A percentile compares a stretch with the other conserved stretches of the same genome.
phyloP scores from a whole-genome alignment of 2,113 vertebrate genomes.

The Toxotes chatareus region DNA sequence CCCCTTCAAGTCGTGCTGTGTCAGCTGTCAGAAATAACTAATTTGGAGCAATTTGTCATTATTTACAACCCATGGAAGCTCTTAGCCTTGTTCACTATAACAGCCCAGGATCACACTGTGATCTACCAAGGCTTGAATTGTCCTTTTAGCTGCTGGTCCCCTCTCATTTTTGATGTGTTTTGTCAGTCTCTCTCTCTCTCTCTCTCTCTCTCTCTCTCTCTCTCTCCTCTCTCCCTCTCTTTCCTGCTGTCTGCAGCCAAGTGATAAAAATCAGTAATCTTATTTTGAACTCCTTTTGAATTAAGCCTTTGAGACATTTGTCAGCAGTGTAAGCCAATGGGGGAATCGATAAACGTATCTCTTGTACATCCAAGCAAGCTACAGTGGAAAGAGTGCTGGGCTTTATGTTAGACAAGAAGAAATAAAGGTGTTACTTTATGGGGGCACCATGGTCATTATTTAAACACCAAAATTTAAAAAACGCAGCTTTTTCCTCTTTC shows the following conservation, averaged over 20 bases:
- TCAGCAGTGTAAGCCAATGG: constrained; percentile 80
- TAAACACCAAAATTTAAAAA: constrained; percentile 1
- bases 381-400: constrained; percentile 44
- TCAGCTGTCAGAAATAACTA: constrained; percentile 74
- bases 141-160: constrained; percentile 57
- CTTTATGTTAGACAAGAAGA: constrained; percentile 49
- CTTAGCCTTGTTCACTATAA: constrained; percentile 39
- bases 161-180: constrained; percentile 65
- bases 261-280: constrained; percentile 86
- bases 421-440: constrained; percentile 40
- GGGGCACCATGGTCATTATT: constrained; percentile 1
- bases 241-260: constrained; percentile 64
- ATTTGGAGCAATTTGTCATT: constrained; percentile 76
- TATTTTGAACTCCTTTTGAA: constrained; percentile 83
- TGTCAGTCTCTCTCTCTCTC: constrained; percentile 44
- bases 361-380: constrained; percentile 73
- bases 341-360: constrained; percentile 78
- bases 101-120: constrained; percentile 48
- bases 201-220: constrained; percentile 28
- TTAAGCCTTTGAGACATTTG: constrained; percentile 84
- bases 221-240: constrained; percentile 24
- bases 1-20: constrained; percentile 58
- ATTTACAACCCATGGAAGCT: constrained; percentile 71
- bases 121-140: constrained; percentile 61
- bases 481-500: neutral